Evolutionary conservation across 1,140 invertebrate genomes (phyloP).

Genomic region (Drosophila eugracilis): DNA sequence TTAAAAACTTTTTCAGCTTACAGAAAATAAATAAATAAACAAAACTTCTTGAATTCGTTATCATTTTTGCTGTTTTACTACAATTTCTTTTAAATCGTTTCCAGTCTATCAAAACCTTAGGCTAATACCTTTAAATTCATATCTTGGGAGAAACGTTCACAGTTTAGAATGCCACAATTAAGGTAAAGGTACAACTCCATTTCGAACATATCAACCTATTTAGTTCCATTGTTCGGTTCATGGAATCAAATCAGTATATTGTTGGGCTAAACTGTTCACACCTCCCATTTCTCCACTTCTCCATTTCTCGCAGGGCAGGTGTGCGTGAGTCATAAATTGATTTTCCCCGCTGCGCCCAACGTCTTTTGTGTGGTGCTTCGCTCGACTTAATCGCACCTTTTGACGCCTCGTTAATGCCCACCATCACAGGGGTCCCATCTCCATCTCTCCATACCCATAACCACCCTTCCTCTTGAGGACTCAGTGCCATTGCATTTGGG

Average conservation of each 20-base stretch:
- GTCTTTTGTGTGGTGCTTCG: constrained; percentile 21
- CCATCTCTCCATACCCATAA: background rate
- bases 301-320: background rate
- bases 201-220: constrained; percentile 23
- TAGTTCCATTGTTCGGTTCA: constrained; percentile 14
- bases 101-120: background rate
- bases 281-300: constrained; percentile 1
- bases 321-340: constrained; percentile 70
- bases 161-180: constrained; percentile 5
- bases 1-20: background rate
- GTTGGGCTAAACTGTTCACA: constrained; percentile 43
- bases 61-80: too few relatives aligned
- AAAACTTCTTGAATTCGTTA: too few relatives aligned
- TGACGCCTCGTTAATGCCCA: constrained; percentile 65
- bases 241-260: constrained; percentile 35
- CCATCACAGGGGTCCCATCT: background rate
- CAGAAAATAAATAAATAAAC: background rate
- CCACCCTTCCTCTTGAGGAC: background rate
- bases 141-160: too few relatives aligned
- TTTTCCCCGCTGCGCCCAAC: constrained; percentile 28
- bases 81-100: too few relatives aligned
- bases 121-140: background rate
- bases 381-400: constrained; percentile 64
- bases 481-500: constrained; percentile 13
- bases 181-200: background rate